These are phyloP conservation scores for Teleogryllus occipitalis DNA, from an alignment of 1,140 invertebrate genomes.

Conservation along the genomic window DNA sequence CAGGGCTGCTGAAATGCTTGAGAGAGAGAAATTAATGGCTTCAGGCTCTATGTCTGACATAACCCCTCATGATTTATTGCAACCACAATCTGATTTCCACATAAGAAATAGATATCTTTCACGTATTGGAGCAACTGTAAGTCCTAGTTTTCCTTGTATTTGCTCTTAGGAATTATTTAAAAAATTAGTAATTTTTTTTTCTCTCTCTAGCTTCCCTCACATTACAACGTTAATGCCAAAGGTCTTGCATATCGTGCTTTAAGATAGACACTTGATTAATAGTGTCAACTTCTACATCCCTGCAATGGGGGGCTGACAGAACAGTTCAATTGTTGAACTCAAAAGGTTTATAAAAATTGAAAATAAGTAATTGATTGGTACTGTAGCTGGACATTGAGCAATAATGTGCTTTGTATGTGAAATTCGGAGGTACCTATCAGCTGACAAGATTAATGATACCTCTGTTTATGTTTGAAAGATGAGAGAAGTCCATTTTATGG, in stretches of 20 bases:
- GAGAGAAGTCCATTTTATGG: too few relatives aligned
- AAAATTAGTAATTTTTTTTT: slow-evolving; percentile 22
- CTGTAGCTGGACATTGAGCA: too few relatives aligned
- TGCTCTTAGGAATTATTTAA: background rate
- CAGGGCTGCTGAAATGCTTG: slow-evolving; percentile 38
- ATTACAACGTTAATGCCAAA: slow-evolving; percentile 30
- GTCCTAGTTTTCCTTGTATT: slow-evolving; percentile 18
- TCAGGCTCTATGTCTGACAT: slow-evolving; percentile 40
- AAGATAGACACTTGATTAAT: slow-evolving; percentile 27
- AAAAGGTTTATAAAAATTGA: too few relatives aligned
- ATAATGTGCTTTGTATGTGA: too few relatives aligned
- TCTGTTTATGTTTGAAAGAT: too few relatives aligned
- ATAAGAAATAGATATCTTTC: slow-evolving; percentile 55
- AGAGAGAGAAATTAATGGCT: slow-evolving; percentile 44
- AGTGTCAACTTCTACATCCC: too few relatives aligned
- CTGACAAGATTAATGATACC: too few relatives aligned
- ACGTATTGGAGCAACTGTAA: slow-evolving; percentile 49
- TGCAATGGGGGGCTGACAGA: too few relatives aligned
- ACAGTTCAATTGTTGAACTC: too few relatives aligned
- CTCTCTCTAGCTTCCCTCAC: slow-evolving; percentile 36
- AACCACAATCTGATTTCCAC: slow-evolving; percentile 49
- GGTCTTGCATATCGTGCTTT: slow-evolving; percentile 34
- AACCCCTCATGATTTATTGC: slow-evolving; percentile 42
- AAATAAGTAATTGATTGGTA: too few relatives aligned
- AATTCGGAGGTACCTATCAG: too few relatives aligned